Evolutionary conservation across 2,113 vertebrate genomes (phyloP).

Genomic region (Podiceps cristatus): DNA sequence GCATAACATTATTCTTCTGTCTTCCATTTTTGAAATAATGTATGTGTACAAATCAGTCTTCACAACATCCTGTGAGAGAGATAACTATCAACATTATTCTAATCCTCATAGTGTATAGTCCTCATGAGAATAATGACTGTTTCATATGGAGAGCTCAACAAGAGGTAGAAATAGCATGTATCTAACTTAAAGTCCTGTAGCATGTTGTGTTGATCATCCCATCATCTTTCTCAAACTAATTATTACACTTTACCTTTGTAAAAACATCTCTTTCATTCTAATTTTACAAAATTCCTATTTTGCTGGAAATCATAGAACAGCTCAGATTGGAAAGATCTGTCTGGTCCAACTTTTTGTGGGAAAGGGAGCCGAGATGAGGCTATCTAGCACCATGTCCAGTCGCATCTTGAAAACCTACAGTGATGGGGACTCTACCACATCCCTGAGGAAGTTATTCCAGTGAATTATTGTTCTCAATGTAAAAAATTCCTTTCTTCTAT

Average conservation of each 20-base stretch:
- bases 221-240: not conserved
- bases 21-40: constrained; percentile 5
- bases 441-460: not conserved
- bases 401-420: not conserved
- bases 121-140: not conserved
- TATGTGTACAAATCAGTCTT: not conserved
- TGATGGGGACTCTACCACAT: not conserved
- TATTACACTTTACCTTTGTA: not conserved
- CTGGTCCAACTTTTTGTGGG: not conserved
- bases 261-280: not conserved
- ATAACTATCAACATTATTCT: constrained; percentile 5
- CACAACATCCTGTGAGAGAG: constrained; percentile 6
- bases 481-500: not conserved
- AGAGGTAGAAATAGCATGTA: not conserved
- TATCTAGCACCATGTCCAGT: not conserved
- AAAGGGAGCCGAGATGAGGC: not conserved
- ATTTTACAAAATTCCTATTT: not conserved
- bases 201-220: not conserved
- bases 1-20: constrained; percentile 8
- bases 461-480: not conserved
- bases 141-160: not conserved
- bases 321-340: not conserved
- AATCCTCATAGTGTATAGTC: not conserved
- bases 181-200: not conserved
- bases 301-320: not conserved